Conservation (phyloP, 2,797 vertebrate genomes). For the Emys orbicularis region DNA sequence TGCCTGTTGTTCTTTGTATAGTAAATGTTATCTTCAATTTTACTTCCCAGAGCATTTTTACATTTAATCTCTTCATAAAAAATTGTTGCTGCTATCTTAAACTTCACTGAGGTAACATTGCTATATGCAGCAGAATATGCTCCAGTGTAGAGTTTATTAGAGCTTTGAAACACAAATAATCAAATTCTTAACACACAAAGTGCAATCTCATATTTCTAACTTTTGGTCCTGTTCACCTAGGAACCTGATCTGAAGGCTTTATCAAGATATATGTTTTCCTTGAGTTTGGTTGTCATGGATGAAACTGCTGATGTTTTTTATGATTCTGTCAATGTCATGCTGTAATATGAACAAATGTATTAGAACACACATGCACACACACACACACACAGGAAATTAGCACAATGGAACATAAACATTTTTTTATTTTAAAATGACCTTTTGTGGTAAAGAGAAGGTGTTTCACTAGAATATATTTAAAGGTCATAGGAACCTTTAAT, state of each 20-base stretch:
- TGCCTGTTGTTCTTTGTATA: neutral
- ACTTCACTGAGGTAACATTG: neutral
- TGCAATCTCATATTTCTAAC: neutral
- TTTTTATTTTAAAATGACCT: slow-evolving; percentile 48
- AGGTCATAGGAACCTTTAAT: slow-evolving; percentile 67
- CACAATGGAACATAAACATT: slow-evolving; percentile 6
- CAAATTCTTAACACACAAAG: neutral
- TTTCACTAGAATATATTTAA: slow-evolving; percentile 41
- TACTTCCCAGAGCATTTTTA: neutral
- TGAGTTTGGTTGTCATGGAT: slow-evolving; percentile 12
- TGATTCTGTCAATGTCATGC: neutral
- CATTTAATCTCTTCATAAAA: neutral
- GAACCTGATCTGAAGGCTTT: slow-evolving; percentile 7
- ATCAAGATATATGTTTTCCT: slow-evolving; percentile 1
- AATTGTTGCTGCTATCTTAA: neutral
- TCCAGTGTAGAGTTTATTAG: neutral
- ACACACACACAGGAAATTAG: fast-evolving
- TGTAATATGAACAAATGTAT: neutral
- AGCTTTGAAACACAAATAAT: neutral
- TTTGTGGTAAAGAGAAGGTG: slow-evolving; percentile 14
- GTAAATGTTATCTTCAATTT: neutral
- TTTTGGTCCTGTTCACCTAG: slow-evolving; percentile 11
- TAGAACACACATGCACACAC: fast-evolving
- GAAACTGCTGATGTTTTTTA: neutral
- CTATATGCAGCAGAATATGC: fast-evolving